Evolutionary conservation across 2,113 vertebrate species (phyloP).

Genomic region (Eptesicus fuscus): DNA sequence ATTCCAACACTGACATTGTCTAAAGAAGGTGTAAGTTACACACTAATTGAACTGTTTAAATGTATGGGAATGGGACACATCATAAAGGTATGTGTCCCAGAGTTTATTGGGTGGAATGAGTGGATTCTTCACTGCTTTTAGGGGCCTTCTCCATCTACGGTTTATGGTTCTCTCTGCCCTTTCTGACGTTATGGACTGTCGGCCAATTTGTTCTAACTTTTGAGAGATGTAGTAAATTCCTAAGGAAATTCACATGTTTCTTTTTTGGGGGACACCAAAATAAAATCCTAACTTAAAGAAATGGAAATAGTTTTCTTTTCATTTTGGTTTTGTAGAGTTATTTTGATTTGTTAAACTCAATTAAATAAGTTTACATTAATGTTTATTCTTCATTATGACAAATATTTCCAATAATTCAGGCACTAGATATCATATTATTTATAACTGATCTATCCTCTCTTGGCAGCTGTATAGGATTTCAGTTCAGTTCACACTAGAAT

Average conservation of each 20-base stretch:
- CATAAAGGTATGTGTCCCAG: background rate
- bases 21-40: background rate
- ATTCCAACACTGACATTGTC: background rate
- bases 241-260: background rate
- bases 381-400: background rate
- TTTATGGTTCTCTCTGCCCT: background rate
- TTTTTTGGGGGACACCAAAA: background rate
- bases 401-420: background rate
- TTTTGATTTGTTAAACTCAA: background rate
- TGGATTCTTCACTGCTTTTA: background rate
- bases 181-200: background rate
- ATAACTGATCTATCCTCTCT: background rate
- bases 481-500: background rate
- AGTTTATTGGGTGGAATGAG: background rate
- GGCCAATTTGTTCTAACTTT: background rate
- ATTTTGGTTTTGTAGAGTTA: background rate
- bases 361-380: background rate
- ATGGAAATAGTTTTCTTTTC: background rate
- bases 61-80: accelerated
- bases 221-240: background rate
- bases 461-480: background rate
- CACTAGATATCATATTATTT: background rate
- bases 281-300: background rate
- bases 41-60: background rate
- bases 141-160: background rate